These are phyloP conservation scores for Xestobium rufovillosum DNA, from an alignment of 2,888 invertebrate species.

Conservation along the genomic window DNA sequence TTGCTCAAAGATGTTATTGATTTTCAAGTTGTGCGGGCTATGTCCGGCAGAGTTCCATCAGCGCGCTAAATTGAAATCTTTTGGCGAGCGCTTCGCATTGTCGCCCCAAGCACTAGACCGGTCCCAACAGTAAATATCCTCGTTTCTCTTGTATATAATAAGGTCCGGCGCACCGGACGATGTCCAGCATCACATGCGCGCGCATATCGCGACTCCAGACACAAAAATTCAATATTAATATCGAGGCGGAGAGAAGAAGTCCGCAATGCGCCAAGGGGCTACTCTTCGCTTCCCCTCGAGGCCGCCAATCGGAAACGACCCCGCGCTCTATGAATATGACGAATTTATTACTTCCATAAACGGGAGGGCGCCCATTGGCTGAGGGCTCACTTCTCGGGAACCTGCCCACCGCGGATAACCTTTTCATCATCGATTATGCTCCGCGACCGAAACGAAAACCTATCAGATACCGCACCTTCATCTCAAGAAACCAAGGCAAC, in stretches of 20 bases:
- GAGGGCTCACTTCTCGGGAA: slow-evolving; percentile 40
- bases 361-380: slow-evolving; percentile 60
- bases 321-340: slow-evolving; percentile 44
- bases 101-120: slow-evolving; percentile 16
- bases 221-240: slow-evolving; percentile 78
- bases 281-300: slow-evolving; percentile 41
- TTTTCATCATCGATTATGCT: slow-evolving; percentile 26
- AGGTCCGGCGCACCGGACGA: slow-evolving; percentile 35
- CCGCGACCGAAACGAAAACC: too few relatives aligned
- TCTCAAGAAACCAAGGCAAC: too few relatives aligned
- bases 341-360: slow-evolving; percentile 78
- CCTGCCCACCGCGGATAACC: slow-evolving; percentile 24
- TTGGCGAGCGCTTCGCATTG: too few relatives aligned
- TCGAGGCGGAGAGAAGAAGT: slow-evolving; percentile 60
- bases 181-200: slow-evolving; percentile 38
- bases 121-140: slow-evolving; percentile 40
- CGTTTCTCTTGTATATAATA: slow-evolving; percentile 37
- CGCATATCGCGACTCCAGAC: slow-evolving; percentile 45
- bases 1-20: slow-evolving; percentile 46
- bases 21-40: slow-evolving; percentile 40
- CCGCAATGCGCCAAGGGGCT: slow-evolving; percentile 48
- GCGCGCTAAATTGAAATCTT: slow-evolving; percentile 43
- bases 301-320: slow-evolving; percentile 35
- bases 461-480: too few relatives aligned
- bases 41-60: slow-evolving; percentile 33